Percentiles rank a stretch among this genome's conserved stretches.
These are phyloP conservation scores for Ataeniobius toweri DNA, from an alignment of 2,797 vertebrate species.

Conservation along the genomic window DNA sequence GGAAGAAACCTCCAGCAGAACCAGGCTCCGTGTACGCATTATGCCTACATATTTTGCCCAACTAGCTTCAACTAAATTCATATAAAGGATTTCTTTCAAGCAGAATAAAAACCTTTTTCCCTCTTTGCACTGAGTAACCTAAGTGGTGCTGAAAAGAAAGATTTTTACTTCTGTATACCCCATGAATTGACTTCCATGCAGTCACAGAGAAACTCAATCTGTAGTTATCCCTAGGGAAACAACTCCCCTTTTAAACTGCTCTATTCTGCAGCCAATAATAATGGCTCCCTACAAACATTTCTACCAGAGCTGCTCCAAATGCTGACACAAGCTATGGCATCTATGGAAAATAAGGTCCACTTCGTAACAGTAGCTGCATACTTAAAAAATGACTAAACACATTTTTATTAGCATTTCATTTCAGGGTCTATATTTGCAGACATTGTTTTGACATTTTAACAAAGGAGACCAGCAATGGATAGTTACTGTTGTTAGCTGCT, in stretches of 20 bases:
- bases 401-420: constrained; percentile 15
- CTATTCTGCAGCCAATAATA: constrained; percentile 47
- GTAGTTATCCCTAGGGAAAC: constrained; percentile 36
- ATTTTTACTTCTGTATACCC: constrained; percentile 32
- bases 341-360: constrained; percentile 12
- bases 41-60: constrained; percentile 6
- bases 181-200: constrained; percentile 47
- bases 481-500: constrained; percentile 44
- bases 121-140: constrained; percentile 27
- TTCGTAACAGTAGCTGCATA: constrained; percentile 14
- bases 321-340: constrained; percentile 31
- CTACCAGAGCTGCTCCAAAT: constrained; percentile 35
- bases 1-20: too few species aligned
- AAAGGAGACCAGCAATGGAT: constrained; percentile 51
- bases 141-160: constrained; percentile 29
- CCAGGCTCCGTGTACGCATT: neutral
- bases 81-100: neutral
- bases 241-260: constrained; percentile 38
- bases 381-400: constrained; percentile 39
- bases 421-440: constrained; percentile 4
- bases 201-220: constrained; percentile 39
- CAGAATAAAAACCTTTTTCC: constrained; percentile 17
- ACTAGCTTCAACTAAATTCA: neutral
- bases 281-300: constrained; percentile 37
- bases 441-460: constrained; percentile 7